Evolutionary conservation across 1,140 invertebrate genomes (phyloP), one percentile per base, ranked within the genome.

Genomic region (Cydia fagiglandana): DNA sequence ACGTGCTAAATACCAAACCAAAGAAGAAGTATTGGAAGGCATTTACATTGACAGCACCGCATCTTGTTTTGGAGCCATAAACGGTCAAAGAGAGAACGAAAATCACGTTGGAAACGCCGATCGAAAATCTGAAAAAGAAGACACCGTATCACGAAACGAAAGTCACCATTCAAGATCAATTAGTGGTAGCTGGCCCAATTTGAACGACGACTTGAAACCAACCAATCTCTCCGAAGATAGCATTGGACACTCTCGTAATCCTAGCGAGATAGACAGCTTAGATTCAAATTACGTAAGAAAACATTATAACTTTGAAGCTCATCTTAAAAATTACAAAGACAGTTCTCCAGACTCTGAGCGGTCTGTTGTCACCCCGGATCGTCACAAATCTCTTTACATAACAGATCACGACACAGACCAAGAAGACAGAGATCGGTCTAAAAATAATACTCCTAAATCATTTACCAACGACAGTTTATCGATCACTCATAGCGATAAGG

Each of bases 241-340:
- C 74, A 90, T 93, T 20, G 86, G 90, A 64, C 88, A 91, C 77
- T 93, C 93, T 28, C 88, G 88, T 12, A 93, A 93, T 77, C 92
- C 91, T 28, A 94, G 94, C 80, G 94, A 95, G 84, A 94, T 95
- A 75, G 94, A 95, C 84, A 95, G 94, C 82, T 91, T 95, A 73
- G 95, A 95, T 82, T 95, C 94, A n/a, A 95, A 95, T 81, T 95
- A 95, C 84, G 94, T 95, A 38, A 94, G 94, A 81, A 93, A 94
- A 81, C 92, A 93, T 82, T 94, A 93, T 64, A 93, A 93, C 79
- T 93, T 93, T 81, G 92, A 93, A 76, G 92, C 86, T 13, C 88
- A 93, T 80, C 80, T 84, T 74, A 88, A 88, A 82, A 85, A 80
- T 80, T 93, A 91, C 76, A 93, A 93, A 84, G 91, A 91, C 56